These are phyloP conservation scores for Chalcis sispes DNA, from an alignment of 2,888 invertebrate genomes.

Conservation along the genomic window DNA sequence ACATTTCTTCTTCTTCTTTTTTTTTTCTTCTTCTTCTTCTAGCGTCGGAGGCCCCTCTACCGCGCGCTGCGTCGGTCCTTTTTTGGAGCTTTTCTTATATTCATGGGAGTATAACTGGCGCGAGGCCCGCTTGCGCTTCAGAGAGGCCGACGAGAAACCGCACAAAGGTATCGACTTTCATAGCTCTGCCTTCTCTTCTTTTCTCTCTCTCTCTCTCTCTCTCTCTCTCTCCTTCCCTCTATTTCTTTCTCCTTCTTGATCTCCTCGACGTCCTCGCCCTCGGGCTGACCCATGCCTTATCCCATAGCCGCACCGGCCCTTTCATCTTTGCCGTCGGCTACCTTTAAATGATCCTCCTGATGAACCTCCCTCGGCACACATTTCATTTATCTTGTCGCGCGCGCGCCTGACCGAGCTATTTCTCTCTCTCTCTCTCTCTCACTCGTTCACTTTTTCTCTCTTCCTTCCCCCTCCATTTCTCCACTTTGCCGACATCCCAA, in stretches of 20 bases:
- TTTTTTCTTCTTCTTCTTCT: slow-evolving; percentile 39
- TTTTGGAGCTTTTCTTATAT: no score
- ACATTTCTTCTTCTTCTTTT: slow-evolving; percentile 25
- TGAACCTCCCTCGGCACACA: slow-evolving; percentile 63
- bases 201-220: slow-evolving; percentile 27
- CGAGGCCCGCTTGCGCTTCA: slow-evolving; percentile 31
- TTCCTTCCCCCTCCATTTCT: not conserved
- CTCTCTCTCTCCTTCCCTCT: slow-evolving; percentile 39
- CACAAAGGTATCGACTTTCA: slow-evolving; percentile 63
- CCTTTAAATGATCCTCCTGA: slow-evolving; percentile 64
- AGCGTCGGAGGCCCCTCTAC: not conserved
- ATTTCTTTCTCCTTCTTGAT: slow-evolving; percentile 29
- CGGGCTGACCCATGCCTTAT: slow-evolving; percentile 17
- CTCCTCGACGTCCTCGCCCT: slow-evolving; percentile 40
- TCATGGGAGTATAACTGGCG: not conserved
- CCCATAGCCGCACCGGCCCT: slow-evolving; percentile 53
- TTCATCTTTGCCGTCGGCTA: slow-evolving; percentile 69
- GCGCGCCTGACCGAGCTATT: not conserved
- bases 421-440: slow-evolving; percentile 25
- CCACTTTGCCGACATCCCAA: slow-evolving; percentile 5
- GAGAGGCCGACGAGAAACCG: slow-evolving; percentile 43
- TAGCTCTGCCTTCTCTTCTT: slow-evolving; percentile 34
- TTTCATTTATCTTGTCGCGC: slow-evolving; percentile 69
- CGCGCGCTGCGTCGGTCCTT: no score
- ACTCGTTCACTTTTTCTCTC: slow-evolving; percentile 6